phyloP scores from a whole-genome alignment of 2,113 vertebrate species.

The Chamaetylas fuelleborni region DNA sequence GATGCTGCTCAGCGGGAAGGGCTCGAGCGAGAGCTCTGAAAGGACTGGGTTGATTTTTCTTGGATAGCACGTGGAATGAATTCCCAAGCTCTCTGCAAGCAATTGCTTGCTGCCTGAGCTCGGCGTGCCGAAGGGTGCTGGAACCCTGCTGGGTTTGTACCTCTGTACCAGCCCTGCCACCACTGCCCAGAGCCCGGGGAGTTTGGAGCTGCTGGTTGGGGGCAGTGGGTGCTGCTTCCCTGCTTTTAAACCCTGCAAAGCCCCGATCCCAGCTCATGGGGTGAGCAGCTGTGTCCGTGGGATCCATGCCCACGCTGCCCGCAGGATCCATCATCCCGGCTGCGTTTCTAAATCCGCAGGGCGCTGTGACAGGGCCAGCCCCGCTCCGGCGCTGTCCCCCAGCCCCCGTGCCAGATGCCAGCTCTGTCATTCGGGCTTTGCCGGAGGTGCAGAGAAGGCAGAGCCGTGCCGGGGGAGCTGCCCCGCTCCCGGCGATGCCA shows the following conservation, averaged over 20 bases:
- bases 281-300: not conserved
- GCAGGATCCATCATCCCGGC: accelerated
- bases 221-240: not conserved
- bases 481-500: accelerated
- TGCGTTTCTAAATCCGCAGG: accelerated
- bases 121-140: not conserved
- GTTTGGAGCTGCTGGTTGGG: not conserved
- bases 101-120: not conserved
- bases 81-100: not conserved
- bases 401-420: not conserved
- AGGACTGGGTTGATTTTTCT: not conserved
- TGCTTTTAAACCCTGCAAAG: not conserved
- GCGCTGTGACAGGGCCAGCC: not conserved
- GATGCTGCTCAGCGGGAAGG: slow-evolving; percentile 21
- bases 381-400: not conserved
- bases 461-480: accelerated
- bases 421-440: not conserved
- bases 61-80: not conserved
- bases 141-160: not conserved
- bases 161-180: not conserved
- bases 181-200: not conserved
- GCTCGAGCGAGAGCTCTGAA: not conserved
- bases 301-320: accelerated
- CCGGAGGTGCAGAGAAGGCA: not conserved
- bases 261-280: accelerated